A percentile compares a stretch with the other conserved stretches of the same genome.
Conservation (phyloP, 2,113 vertebrate species). For the Carollia perspicillata region DNA sequence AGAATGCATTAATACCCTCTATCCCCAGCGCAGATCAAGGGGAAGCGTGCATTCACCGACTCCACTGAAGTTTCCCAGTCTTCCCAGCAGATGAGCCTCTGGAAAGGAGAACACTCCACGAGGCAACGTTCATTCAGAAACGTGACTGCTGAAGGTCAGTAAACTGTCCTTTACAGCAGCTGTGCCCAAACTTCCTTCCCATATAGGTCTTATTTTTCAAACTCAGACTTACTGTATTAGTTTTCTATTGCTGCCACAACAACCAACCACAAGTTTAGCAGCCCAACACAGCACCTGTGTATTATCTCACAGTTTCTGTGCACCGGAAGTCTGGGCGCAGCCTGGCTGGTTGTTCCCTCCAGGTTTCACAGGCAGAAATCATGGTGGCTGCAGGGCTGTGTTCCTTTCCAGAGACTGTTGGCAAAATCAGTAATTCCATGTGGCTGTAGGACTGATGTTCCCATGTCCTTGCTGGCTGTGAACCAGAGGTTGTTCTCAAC, state of each 20-base stretch:
- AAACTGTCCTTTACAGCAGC: not conserved
- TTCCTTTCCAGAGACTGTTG: not conserved
- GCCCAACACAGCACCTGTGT: not conserved
- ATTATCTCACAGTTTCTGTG: not conserved
- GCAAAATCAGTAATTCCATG: not conserved
- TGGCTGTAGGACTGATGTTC: not conserved
- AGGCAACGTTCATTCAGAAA: not conserved
- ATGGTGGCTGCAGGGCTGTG: fast-evolving
- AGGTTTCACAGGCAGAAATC: not conserved
- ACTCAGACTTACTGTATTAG: not conserved
- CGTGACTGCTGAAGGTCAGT: not conserved
- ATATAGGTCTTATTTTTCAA: not conserved
- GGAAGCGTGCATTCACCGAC: not conserved
- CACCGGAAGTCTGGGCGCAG: not conserved
- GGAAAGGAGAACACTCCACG: not conserved
- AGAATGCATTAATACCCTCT: not conserved
- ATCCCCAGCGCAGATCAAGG: not conserved
- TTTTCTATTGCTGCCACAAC: not conserved
- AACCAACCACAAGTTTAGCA: not conserved
- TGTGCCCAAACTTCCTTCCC: not conserved
- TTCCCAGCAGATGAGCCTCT: not conserved
- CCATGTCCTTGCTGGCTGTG: not conserved
- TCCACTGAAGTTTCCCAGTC: not conserved
- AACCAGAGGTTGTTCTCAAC: not conserved
- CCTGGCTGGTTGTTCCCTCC: not conserved